Evolutionary conservation across 2,113 vertebrate species (phyloP), one percentile per base, ranked within the genome.

Genomic region (Bufo bufo): DNA sequence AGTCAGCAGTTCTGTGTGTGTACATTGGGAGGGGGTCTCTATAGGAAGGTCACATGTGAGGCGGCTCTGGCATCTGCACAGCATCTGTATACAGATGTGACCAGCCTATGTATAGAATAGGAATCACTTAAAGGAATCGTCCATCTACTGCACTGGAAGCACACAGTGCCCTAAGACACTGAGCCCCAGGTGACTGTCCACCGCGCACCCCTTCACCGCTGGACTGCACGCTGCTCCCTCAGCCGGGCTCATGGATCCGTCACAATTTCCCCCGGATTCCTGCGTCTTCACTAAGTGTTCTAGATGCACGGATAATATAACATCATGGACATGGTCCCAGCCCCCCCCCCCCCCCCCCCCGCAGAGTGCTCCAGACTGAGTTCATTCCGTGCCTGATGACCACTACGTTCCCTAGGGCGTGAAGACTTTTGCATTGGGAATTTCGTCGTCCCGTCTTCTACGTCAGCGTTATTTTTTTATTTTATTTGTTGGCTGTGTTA

Each of bases 11-110:
- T 86, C 85, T 63, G 3, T 12, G 12, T 72, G 69, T 77, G 17
- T 66, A 47, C 72, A 52, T 58, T 69, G n/a, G 17, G 5, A 45
- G 49, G 23, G 72, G 84, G n/a, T 49, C 11, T 86, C 14, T 65
- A 65, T 65, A 33, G 13, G 43, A 65, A 86, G 85, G 85, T 86
- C 85, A 86, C 85, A 86, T 86, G 72, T 61, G 19, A 61, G 84
- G 84, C 77, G 72, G 84, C 33, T 85, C 71, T 63, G 56, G 33
- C 72, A 77, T 85, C 72, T 85, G 47, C 54, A 78, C 45, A 75
- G 84, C 71, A 75, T 50, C 66, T 85, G n/a, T n/a, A 56, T 43
- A 71, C 50, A 78, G 74, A 58, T 52, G n/a, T 65, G 47, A 79
- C 61, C 85, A 16, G n/a, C 63, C 75, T 66, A 47, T 66, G 19